A percentile compares a stretch with the other conserved stretches of the same genome.
phyloP scores from a whole-genome alignment of 2,888 invertebrate species.

The Heteromurus nitidus region DNA sequence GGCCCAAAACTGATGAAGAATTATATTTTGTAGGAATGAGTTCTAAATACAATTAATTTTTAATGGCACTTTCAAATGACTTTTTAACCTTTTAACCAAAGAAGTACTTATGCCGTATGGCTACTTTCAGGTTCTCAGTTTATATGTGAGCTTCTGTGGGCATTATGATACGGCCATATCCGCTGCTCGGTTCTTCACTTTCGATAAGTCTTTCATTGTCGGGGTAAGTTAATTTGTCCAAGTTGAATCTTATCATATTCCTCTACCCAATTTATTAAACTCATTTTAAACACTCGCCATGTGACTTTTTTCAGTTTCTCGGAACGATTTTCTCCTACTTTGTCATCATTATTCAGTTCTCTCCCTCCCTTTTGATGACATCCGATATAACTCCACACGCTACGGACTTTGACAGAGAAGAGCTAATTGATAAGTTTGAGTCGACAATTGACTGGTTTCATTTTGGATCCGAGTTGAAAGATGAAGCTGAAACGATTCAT shows the following conservation, averaged over 20 bases:
- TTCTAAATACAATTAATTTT: background rate
- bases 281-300: too few species aligned
- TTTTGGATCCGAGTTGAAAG: background rate
- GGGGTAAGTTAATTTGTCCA: constrained; percentile 53
- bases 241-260: too few species aligned
- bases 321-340: constrained; percentile 60
- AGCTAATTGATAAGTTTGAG: constrained; percentile 7
- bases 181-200: constrained; percentile 46
- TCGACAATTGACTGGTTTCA: constrained; percentile 2
- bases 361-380: constrained; percentile 20
- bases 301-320: constrained; percentile 31
- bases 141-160: constrained; percentile 62
- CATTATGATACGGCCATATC: constrained; percentile 57
- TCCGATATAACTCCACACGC: background rate
- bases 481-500: background rate
- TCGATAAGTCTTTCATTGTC: constrained; percentile 61
- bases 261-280: too few species aligned
- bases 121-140: constrained; percentile 49
- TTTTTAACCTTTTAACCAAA: too few species aligned
- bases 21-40: constrained; percentile 58
- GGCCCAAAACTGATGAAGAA: constrained; percentile 59
- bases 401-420: background rate
- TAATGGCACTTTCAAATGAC: too few species aligned
- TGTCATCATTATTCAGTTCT: constrained; percentile 55
- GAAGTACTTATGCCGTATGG: too few species aligned